Evolutionary conservation across 2,888 invertebrate genomes (phyloP), one percentile per base, ranked within the genome.

Genomic region (Tinea semifulvella): DNA sequence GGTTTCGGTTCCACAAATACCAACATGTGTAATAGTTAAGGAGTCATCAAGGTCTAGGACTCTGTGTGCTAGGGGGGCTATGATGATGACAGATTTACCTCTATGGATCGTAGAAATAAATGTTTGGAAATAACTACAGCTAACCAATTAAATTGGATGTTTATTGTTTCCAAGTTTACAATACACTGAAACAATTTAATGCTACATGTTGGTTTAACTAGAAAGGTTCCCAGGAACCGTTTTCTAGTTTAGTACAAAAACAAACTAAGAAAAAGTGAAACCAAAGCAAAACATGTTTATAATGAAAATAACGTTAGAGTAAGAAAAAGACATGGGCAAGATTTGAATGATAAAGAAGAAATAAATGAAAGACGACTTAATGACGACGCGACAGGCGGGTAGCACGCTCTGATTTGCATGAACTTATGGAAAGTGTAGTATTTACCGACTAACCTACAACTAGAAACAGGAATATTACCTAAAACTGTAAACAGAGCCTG

Each of bases 401-500:
- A 60, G 67, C 71, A 71, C 68, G 73, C 69, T 75, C 74, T 69
- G 69, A 68, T 75, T 74, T 75, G 68, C 72, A 74, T 74, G 66
- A 65, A 58, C 64, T 60, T 56, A 73, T 68, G 65, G 71, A 76
- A 75, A 76, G 75, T 76, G 68, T 69, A 68, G 63, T 58, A 60
- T 56, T 59, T 61, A 59, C 60, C 58, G 55, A 63, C 57, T 62
- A 63, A 60, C 63, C 63, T 56, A 66, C 25, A 7, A 22, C 25
- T 8, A 22, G 6, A 22, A 22, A 22, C 8, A 7, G 25, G 8
- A 22, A 7, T 22, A 22, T 22, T 22, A 22, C 5, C 8, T 22
- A 22, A 22, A 22, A 22, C 25, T 22, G 25, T 22, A n/a, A n/a
- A n/a, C n/a, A n/a, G n/a, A n/a, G n/a, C n/a, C n/a, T n/a, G n/a